Evolutionary conservation across 2,888 invertebrate species (phyloP), one percentile per base, ranked within the genome.

Genomic region (Epirrita christyi): DNA sequence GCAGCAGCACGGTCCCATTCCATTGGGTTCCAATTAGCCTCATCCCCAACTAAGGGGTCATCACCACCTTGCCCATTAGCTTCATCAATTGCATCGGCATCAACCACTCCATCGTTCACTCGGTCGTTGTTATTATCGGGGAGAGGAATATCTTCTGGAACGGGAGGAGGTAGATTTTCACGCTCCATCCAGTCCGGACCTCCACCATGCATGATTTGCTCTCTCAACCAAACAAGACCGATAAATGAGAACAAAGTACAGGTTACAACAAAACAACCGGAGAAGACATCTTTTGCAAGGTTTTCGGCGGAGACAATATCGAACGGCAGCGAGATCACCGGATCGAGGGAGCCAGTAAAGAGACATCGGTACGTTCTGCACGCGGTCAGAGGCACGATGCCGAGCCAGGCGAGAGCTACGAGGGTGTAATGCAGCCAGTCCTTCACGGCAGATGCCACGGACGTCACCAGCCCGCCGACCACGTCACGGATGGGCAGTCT

Each of bases 1-100:
- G 97, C 98, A 0, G 98, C 98, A 0, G 98, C 98, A 63, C 98
- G 93, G 80, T 99, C 99, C 98, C 98, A 99, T 78, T 99, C 99
- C 94, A 99, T 98, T 0, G 98, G 98, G 86, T 99, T 99, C 98
- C 99, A 99, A 76, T 98, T 98, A 59, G 95, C 96, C 73, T 96
- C 96, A 76, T 96, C 96, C 4, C 95, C 94, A 32, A 93, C 94
- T 66, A 94, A 80, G 27, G 93, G 88, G 70, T 94, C 93, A 73
- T 92, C 93, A 15, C 70, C 83, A 42, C 77, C 79, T 68, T 89
- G 81, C 69, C 88, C 77, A 72, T 86, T 74, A 48, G 81, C 76
- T 72, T 93, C 73, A 68, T 93, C 73, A 71, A 91, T 68, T 46
- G 84, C 64, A 45, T 76, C 76, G 41, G 74, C 83, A 48, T 86